These are phyloP conservation scores for Calypte anna DNA, from an alignment of 2,113 vertebrate genomes.

Conservation along the genomic window DNA sequence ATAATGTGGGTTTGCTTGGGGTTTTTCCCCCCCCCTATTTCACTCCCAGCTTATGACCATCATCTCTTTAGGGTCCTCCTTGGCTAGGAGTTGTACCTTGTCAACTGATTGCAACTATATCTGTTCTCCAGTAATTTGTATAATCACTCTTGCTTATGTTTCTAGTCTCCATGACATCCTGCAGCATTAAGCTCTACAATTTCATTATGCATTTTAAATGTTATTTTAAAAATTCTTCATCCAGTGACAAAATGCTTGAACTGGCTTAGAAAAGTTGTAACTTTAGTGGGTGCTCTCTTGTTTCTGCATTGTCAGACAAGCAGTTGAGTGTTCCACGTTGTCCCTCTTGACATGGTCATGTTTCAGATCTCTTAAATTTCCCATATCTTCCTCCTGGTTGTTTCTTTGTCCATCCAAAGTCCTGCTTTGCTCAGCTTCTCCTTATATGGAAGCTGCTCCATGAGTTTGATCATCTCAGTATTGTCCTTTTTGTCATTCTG, in stretches of 20 bases:
- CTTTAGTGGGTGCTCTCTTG: not conserved
- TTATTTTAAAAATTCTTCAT: not conserved
- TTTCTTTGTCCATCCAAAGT: not conserved
- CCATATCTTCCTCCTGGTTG: not conserved
- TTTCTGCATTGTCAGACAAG: not conserved
- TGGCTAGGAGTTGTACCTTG: not conserved
- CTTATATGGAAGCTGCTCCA: slow-evolving; percentile 36
- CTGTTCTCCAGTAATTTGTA: slow-evolving; percentile 23
- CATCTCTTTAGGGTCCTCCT: not conserved
- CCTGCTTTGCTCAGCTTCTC: not conserved
- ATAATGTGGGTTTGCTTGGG: not conserved
- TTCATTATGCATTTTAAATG: not conserved
- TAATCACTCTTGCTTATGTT: slow-evolving; percentile 39
- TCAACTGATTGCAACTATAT: not conserved
- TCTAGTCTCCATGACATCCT: slow-evolving; percentile 16
- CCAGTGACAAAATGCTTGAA: not conserved
- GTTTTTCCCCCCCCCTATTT: not conserved
- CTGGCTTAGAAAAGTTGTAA: not conserved
- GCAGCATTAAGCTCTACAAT: not conserved
- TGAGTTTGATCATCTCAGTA: slow-evolving; percentile 21
- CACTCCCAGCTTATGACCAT: not conserved
- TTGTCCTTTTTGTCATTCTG: slow-evolving; percentile 20
- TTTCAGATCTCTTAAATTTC: not conserved
- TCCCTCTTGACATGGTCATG: not conserved
- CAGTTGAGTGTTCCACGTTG: fast-evolving